These are phyloP conservation scores for Drosophila tanythrix DNA, from an alignment of 2,888 invertebrate species.

Conservation along the genomic window DNA sequence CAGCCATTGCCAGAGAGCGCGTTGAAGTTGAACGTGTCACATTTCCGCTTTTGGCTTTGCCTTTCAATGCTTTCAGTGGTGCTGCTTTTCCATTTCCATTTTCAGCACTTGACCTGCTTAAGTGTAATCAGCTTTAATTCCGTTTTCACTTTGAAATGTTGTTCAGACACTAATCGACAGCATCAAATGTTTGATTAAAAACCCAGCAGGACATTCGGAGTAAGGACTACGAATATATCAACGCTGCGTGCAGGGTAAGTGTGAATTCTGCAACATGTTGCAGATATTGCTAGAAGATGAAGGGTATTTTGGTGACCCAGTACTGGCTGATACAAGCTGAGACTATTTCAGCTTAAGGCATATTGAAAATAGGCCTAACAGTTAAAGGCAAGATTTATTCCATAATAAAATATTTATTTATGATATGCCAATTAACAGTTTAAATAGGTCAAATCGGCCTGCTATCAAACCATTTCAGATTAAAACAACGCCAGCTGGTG, in stretches of 20 bases:
- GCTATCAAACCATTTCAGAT: background rate
- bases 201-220: background rate
- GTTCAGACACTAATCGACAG: background rate
- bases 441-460: background rate
- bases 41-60: slow-evolving; percentile 61
- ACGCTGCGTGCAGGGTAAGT: background rate
- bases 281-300: background rate
- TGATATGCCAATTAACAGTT: background rate
- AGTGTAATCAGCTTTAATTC: slow-evolving; percentile 60
- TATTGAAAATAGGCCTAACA: background rate
- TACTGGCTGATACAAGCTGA: background rate
- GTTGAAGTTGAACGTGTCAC: slow-evolving; percentile 69
- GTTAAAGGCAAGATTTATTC: background rate
- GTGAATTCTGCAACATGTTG: background rate
- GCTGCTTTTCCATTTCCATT: slow-evolving; percentile 34
- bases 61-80: slow-evolving; percentile 12
- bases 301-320: background rate
- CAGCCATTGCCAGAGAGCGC: slow-evolving; percentile 29
- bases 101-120: slow-evolving; percentile 63
- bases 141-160: slow-evolving; percentile 43
- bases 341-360: background rate
- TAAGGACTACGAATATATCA: background rate
- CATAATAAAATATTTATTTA: background rate
- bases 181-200: slow-evolving; percentile 12
- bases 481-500: background rate